phyloP scores from a whole-genome alignment of 2,888 invertebrate species.

The Diplolepis rosae region DNA sequence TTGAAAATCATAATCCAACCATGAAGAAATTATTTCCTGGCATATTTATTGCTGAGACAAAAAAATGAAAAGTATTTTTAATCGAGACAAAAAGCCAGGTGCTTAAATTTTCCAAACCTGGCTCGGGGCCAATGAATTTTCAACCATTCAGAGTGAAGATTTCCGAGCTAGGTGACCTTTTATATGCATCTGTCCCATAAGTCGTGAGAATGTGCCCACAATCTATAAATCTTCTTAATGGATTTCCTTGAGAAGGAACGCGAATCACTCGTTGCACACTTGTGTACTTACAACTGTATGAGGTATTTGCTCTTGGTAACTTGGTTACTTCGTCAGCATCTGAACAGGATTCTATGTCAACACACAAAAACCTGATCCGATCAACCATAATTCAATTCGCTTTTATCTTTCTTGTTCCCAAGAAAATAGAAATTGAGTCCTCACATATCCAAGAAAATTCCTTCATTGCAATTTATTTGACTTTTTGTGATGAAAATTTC shows the following conservation, averaged over 20 bases:
- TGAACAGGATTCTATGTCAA: slow-evolving; percentile 2
- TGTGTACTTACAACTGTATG: slow-evolving; percentile 1
- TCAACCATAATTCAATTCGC: background rate
- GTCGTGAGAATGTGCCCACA: slow-evolving; percentile 21
- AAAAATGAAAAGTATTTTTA: background rate
- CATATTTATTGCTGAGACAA: background rate
- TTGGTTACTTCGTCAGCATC: slow-evolving; percentile 19
- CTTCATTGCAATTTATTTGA: too few species aligned
- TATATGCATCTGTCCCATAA: slow-evolving; percentile 17
- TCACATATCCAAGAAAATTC: too few species aligned
- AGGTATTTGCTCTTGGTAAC: slow-evolving; percentile 8
- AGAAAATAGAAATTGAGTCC: background rate
- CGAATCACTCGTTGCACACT: slow-evolving; percentile 22
- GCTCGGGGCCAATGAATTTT: slow-evolving; percentile 18
- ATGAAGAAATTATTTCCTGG: too few species aligned
- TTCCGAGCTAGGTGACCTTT: background rate
- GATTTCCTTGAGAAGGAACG: slow-evolving; percentile 24
- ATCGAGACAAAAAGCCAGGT: background rate
- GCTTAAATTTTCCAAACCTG: slow-evolving; percentile 11
- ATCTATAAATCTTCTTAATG: slow-evolving; percentile 27
- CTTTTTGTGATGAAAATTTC: too few species aligned
- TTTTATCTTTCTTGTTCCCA: background rate
- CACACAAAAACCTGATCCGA: background rate
- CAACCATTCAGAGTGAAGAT: slow-evolving; percentile 9
- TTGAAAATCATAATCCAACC: too few species aligned